Evolutionary conservation across 2,888 invertebrate genomes (phyloP).

Genomic region (Netelia melanura): DNA sequence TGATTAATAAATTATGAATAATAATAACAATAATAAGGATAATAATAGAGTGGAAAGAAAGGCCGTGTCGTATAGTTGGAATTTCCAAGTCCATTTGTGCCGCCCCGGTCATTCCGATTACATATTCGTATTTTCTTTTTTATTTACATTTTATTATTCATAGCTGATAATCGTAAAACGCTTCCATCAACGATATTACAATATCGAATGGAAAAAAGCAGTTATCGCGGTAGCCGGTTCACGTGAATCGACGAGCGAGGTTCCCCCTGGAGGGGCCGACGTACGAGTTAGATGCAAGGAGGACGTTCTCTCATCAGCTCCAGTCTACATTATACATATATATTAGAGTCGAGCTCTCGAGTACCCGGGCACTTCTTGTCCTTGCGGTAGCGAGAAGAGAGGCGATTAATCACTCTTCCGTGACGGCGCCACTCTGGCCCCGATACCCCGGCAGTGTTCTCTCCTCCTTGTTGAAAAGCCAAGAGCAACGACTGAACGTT

Average conservation of each 20-base stretch:
- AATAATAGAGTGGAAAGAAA: not conserved
- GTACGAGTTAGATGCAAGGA: constrained; percentile 13
- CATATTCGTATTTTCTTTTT: not conserved
- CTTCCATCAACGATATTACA: constrained; percentile 11
- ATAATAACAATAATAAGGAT: too few relatives aligned
- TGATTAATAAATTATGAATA: too few relatives aligned
- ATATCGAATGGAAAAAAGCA: constrained; percentile 7
- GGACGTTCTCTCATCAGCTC: constrained; percentile 20
- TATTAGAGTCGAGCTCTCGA: constrained; percentile 19
- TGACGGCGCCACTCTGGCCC: constrained; percentile 63
- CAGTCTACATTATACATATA: constrained; percentile 10
- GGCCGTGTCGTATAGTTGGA: not conserved
- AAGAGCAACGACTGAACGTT: constrained; percentile 53
- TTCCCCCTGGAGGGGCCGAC: not conserved
- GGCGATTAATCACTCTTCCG: constrained; percentile 66
- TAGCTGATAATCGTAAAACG: constrained; percentile 9
- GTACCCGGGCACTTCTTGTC: constrained; percentile 52
- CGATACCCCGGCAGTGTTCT: constrained; percentile 55
- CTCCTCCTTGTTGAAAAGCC: constrained; percentile 34
- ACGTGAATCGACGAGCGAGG: not conserved
- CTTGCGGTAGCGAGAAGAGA: constrained; percentile 42
- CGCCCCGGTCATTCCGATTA: not conserved
- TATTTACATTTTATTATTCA: constrained; percentile 6
- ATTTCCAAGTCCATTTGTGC: not conserved
- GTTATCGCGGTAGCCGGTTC: not conserved